phyloP scores from a whole-genome alignment of 1,140 invertebrate genomes.

The Tribolium castaneum region DNA sequence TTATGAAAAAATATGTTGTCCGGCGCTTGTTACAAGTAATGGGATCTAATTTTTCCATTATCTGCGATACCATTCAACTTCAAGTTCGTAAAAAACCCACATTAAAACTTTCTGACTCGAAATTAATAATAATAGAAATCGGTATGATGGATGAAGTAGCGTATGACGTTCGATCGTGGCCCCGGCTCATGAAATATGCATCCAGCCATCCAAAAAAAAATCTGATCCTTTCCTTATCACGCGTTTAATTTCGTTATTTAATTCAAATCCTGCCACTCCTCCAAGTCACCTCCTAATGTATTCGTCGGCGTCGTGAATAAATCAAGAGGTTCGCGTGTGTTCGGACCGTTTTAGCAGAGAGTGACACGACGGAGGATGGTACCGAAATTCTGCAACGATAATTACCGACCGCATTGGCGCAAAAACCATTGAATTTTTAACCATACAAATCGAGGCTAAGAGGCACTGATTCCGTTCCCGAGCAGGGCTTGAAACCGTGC shows the following conservation, averaged over 20 bases:
- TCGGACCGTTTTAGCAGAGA: background rate
- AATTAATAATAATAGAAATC: conserved; percentile 14
- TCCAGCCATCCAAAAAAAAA: background rate
- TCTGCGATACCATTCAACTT: background rate
- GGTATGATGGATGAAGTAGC: conserved; percentile 13
- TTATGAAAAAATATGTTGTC: no score
- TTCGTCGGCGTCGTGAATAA: conserved; percentile 1
- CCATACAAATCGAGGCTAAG: background rate
- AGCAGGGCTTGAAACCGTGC: background rate
- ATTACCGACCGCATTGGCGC: background rate
- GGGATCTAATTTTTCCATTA: no score
- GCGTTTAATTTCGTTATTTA: conserved; percentile 9
- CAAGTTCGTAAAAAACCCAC: background rate
- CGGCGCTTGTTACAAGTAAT: no score
- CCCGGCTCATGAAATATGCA: conserved; percentile 17
- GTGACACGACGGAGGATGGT: background rate
- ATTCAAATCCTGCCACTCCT: conserved; percentile 20
- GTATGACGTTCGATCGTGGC: background rate
- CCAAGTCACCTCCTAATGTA: conserved; percentile 9
- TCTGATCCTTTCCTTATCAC: background rate
- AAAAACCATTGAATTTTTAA: background rate
- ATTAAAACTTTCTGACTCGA: background rate
- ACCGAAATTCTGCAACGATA: background rate
- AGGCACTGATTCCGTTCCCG: background rate
- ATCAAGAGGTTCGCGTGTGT: background rate